phyloP scores from a whole-genome alignment of 2,113 vertebrate species.

The Chaetura pelagica region DNA sequence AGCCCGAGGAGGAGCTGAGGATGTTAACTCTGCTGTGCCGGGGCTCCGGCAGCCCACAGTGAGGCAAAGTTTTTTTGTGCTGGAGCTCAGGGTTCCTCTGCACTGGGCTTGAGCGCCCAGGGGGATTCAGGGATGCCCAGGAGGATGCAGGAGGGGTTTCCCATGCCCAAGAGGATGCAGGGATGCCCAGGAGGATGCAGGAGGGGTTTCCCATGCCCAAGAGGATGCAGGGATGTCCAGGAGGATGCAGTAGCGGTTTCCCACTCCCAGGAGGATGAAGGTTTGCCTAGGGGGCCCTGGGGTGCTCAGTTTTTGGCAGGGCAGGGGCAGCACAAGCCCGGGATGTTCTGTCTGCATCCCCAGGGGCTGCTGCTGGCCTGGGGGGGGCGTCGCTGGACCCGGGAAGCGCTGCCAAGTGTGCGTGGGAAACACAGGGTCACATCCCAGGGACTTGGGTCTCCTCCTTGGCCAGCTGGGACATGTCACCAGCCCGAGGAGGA shows the following conservation, averaged over 20 bases:
- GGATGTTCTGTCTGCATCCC: neutral
- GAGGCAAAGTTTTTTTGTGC: neutral
- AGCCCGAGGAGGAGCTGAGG: rapidly evolving
- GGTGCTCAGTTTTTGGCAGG: conserved; percentile 4
- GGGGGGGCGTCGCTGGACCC: neutral
- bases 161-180: neutral
- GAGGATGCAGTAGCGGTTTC: no score
- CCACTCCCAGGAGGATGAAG: neutral
- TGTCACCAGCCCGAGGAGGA: neutral
- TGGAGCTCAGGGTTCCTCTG: neutral
- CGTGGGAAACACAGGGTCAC: neutral
- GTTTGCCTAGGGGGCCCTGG: no score
- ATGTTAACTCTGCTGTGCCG: neutral
- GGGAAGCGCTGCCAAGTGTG: neutral
- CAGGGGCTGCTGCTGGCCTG: neutral
- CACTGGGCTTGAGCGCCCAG: neutral
- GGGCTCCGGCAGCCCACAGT: neutral
- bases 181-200: no score
- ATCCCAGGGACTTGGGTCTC: neutral
- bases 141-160: neutral
- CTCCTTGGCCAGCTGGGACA: neutral
- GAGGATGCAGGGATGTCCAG: no score
- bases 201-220: no score
- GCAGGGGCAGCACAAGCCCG: neutral
- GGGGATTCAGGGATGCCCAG: neutral